Conservation (phyloP, 2,888 invertebrate genomes). For the Therioaphis trifolii region DNA sequence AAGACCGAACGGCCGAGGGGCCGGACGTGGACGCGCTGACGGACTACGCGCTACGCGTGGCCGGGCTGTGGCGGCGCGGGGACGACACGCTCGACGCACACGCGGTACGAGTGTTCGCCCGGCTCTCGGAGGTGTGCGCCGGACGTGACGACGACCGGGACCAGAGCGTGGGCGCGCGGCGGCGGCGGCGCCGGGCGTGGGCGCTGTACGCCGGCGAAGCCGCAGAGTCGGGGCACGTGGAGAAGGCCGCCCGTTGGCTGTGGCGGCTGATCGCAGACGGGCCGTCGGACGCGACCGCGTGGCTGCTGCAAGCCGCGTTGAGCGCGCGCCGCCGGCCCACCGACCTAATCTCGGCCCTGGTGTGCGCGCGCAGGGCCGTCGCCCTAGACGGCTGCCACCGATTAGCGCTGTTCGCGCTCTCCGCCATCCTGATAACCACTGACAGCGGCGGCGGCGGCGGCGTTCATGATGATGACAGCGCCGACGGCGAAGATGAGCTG, state of each 20-base stretch:
- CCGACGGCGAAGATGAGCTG: neutral
- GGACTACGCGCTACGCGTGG: neutral
- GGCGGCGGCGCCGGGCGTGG: too few species aligned
- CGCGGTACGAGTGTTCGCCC: neutral
- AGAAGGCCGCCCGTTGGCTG: neutral
- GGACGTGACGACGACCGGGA: neutral
- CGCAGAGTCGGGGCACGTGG: neutral
- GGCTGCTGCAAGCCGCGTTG: conserved; percentile 25
- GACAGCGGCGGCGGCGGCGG: neutral
- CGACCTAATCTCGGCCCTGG: neutral
- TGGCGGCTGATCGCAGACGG: neutral
- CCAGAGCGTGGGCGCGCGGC: neutral
- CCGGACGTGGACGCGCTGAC: too few species aligned
- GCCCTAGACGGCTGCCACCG: neutral
- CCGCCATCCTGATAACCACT: neutral
- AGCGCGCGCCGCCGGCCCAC: neutral
- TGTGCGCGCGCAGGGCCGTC: neutral
- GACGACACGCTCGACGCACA: neutral
- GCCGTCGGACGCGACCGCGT: neutral
- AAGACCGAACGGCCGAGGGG: neutral
- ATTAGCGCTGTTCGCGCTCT: neutral
- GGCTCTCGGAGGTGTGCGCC: neutral
- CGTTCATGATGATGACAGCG: too few species aligned
- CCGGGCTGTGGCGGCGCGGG: neutral
- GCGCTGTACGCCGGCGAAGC: conserved; percentile 1